These are phyloP conservation scores for Pseudomugil tenellus DNA, from an alignment of 2,797 vertebrate species.

Conservation along the genomic window DNA sequence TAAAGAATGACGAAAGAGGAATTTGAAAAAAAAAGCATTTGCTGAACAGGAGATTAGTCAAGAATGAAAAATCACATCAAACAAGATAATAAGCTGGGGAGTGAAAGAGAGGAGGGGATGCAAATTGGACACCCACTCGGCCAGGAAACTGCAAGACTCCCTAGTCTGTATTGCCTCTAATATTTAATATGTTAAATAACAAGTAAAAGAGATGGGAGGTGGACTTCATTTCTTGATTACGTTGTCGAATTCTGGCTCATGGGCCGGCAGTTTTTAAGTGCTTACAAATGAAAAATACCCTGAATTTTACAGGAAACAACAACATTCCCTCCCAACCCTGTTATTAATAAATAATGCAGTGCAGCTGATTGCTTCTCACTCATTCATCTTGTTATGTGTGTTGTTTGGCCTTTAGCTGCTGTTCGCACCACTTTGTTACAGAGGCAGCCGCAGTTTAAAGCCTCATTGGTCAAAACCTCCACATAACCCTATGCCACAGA, in stretches of 20 bases:
- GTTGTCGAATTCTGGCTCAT: constrained; percentile 21
- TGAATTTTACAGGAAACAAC: no score
- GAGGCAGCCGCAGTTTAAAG: constrained; percentile 50
- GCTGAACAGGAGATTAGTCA: constrained; percentile 25
- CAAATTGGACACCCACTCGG: constrained; percentile 44
- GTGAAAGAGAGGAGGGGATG: constrained; percentile 10
- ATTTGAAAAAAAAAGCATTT: constrained; percentile 26
- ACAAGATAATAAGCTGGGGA: constrained; percentile 19
- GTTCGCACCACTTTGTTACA: constrained; percentile 33
- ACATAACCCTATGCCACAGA: constrained; percentile 57
- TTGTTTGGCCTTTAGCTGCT: constrained; percentile 32
- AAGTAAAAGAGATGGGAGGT: constrained; percentile 20
- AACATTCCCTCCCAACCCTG: background rate
- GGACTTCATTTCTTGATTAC: constrained; percentile 27
- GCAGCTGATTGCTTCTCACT: constrained; percentile 12
- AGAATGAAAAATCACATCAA: constrained; percentile 40
- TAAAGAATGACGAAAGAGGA: background rate
- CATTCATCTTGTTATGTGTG: constrained; percentile 10
- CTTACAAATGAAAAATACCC: constrained; percentile 6
- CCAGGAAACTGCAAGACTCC: background rate
- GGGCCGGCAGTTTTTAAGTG: constrained; percentile 6
- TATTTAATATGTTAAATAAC: constrained; percentile 49
- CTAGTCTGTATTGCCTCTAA: constrained; percentile 32
- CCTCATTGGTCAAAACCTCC: constrained; percentile 64
- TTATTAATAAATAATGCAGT: constrained; percentile 4